Base-by-base conservation (phyloP, 1,140 invertebrate species). In the Limonius californicus region DNA sequence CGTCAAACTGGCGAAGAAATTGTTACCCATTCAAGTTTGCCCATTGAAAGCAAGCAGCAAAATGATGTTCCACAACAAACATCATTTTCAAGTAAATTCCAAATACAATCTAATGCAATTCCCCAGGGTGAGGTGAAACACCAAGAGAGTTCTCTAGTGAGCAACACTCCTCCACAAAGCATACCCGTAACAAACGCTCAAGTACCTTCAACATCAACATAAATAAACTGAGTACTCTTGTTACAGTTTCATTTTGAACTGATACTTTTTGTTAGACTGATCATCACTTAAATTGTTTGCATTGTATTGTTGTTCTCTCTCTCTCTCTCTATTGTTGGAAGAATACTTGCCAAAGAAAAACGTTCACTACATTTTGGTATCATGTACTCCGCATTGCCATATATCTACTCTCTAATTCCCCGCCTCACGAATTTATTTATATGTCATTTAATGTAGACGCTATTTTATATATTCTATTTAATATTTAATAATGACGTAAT, bases 181-280 rank as follows among this genome's bases (percentile, higher is more conserved):
- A 6, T 3, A 21, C 2, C 16, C 2, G 45, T 18, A 50, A 18
- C 45, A 4, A 18, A 50, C 7, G 20, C 15, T 50, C 9, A 16
- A 8, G 45, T 12, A 21, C 16, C 45, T 6, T 50, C 45, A 21
- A 50, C 45, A 2, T 50, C 42, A 18, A 45, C 42, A 4, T 45
- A n/a, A 50, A 19, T 11, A 45, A 45, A 18, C 6, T 21, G 2
- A 19, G 9, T 11, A 19, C 2, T 50, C 2, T 50, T 50, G 45
- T 50, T 50, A 18, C 45, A 14, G 45, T 50, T 50, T 50, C 42
- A 3, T 50, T 18, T 50, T 18, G 14, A 50, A 50, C 45, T 50
- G 45, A 50, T 50, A 50, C 19, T 50, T 50, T 39, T 4, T 50
- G 45, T 50, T 50, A 50, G 45, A 50, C 45, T 50, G 45, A 50